These are phyloP conservation scores for Trichomycterus rosablanca DNA, from an alignment of 2,113 vertebrate genomes.

Conservation along the genomic window DNA sequence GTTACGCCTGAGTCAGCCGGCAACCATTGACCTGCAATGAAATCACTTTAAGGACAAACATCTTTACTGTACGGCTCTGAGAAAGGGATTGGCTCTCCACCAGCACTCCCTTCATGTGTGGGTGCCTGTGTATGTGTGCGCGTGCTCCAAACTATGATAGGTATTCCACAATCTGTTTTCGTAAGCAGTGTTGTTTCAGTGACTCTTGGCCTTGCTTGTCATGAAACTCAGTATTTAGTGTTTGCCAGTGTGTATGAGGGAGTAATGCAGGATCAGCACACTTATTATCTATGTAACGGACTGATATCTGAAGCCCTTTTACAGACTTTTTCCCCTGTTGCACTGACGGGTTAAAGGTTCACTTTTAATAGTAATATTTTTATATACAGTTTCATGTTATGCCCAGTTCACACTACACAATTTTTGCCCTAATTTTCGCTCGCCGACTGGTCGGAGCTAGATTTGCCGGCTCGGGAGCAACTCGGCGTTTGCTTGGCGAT, in stretches of 20 bases:
- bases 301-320: not conserved
- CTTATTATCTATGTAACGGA: conserved; percentile 5
- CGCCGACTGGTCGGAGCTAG: too few species aligned
- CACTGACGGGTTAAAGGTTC: too few species aligned
- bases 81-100: not conserved
- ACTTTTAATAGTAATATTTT: too few species aligned
- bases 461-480: too few species aligned
- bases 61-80: not conserved
- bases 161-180: not conserved
- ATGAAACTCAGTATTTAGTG: not conserved
- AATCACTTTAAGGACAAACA: conserved; percentile 8
- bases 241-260: not conserved
- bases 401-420: too few species aligned
- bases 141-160: not conserved
- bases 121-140: too few species aligned
- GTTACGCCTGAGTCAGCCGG: conserved; percentile 13
- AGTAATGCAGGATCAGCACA: not conserved
- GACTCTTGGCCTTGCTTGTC: not conserved
- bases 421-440: too few species aligned
- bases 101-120: not conserved
- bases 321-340: too few species aligned
- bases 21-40: not conserved
- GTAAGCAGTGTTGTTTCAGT: conserved; percentile 1
- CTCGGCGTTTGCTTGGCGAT: too few species aligned
- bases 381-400: too few species aligned